Evolutionary conservation across 2,888 invertebrate genomes (phyloP).

Genomic region (Polia nebulosa): DNA sequence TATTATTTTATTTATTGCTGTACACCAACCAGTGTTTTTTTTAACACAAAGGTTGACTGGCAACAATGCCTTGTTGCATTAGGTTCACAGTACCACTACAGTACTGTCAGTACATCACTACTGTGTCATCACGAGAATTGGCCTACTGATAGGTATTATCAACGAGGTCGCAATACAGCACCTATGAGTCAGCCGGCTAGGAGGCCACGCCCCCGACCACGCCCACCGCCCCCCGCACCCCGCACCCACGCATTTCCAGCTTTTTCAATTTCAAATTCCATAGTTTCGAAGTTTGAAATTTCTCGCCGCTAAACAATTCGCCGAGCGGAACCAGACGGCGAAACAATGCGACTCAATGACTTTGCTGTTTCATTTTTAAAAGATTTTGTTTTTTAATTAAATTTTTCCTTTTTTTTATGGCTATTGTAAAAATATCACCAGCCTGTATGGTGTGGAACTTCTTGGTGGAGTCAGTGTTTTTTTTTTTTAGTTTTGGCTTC

Average conservation of each 20-base stretch:
- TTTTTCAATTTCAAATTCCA: constrained; percentile 83
- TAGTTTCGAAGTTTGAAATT: constrained; percentile 81
- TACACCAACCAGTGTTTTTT: too few species aligned
- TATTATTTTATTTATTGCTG: too few species aligned
- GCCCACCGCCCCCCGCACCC: constrained; percentile 78
- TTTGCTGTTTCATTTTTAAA: constrained; percentile 55
- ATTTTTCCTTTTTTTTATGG: constrained; percentile 13
- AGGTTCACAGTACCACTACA: too few species aligned
- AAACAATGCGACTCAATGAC: constrained; percentile 73
- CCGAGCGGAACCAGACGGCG: constrained; percentile 68
- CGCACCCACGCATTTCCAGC: constrained; percentile 69
- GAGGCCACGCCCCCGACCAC: constrained; percentile 76
- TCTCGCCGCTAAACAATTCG: constrained; percentile 79
- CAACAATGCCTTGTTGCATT: too few species aligned
- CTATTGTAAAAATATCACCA: background rate
- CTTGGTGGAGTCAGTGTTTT: background rate
- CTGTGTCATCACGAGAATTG: too few species aligned
- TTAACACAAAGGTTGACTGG: too few species aligned
- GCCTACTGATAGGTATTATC: constrained; percentile 50
- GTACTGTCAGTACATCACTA: too few species aligned
- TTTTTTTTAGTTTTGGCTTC: too few species aligned
- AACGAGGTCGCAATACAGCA: constrained; percentile 65
- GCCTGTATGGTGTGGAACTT: background rate
- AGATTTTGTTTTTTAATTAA: constrained; percentile 37
- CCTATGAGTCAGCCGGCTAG: constrained; percentile 71